A percentile compares a stretch with the other conserved stretches of the same genome.
Evolutionary conservation across 30 jellyfish, hydroid and myxozoan genomes (phyloP).

Genomic region (Turritopsis rubra): DNA sequence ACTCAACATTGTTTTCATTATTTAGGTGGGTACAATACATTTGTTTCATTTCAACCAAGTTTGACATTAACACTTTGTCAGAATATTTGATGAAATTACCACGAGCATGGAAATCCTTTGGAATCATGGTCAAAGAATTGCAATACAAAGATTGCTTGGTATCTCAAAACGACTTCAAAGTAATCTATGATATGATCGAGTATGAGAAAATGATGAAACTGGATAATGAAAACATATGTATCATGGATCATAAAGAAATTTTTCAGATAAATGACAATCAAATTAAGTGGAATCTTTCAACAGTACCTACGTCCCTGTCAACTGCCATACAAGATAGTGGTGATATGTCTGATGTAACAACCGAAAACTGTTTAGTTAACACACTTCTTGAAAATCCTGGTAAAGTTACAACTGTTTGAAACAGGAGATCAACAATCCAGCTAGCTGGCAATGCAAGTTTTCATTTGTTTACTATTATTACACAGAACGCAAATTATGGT

Average conservation of each 20-base stretch:
- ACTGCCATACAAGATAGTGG: neutral
- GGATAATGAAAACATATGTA: neutral
- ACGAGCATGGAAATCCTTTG: neutral
- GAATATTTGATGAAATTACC: neutral
- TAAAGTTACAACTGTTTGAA: neutral
- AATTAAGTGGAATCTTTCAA: neutral
- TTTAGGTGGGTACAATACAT: neutral
- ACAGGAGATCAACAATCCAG: neutral
- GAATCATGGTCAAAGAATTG: neutral
- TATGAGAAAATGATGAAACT: neutral
- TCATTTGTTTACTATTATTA: no score
- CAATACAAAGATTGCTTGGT: neutral
- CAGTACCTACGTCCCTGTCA: neutral
- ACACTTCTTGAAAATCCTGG: neutral
- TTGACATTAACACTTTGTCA: neutral
- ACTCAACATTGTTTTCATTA: neutral
- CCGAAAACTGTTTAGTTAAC: neutral
- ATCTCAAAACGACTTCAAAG: neutral
- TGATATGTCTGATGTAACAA: neutral
- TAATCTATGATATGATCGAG: neutral
- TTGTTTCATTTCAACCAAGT: neutral
- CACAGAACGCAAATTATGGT: no score
- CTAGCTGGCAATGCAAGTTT: no score
- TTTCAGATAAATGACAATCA: neutral
- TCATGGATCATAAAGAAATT: neutral